phyloP scores from a whole-genome alignment of 2,113 vertebrate species.

The Loxodonta africana region DNA sequence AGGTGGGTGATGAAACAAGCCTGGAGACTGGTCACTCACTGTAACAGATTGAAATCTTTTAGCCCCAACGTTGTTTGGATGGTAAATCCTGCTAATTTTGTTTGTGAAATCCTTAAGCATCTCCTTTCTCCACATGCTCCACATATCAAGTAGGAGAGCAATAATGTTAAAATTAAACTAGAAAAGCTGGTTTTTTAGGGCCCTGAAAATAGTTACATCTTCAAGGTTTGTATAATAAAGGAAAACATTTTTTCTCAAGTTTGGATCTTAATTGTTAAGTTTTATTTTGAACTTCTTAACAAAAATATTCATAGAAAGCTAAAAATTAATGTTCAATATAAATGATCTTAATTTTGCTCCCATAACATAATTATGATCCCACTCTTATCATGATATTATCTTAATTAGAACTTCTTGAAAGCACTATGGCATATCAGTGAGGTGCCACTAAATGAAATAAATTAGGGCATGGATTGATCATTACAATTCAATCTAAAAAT shows the following conservation, averaged over 20 bases:
- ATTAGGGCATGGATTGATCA: neutral
- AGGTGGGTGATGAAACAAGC: too few relatives aligned
- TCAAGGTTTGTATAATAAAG: neutral
- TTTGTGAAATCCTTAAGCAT: neutral
- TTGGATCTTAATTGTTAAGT: neutral
- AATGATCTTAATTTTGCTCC: neutral
- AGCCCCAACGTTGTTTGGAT: neutral
- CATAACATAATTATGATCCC: neutral
- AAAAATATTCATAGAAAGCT: neutral
- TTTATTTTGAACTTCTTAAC: neutral
- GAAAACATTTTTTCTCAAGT: neutral
- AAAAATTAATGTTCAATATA: neutral
- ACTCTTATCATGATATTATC: neutral
- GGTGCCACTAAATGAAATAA: constrained; percentile 41
- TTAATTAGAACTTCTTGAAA: constrained; percentile 60
- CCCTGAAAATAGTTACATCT: neutral
- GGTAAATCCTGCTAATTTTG: neutral
- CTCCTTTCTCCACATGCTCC: neutral
- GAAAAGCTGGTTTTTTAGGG: neutral
- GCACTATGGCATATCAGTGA: neutral
- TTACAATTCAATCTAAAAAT: constrained; percentile 20
- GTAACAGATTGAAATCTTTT: neutral
- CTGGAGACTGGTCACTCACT: neutral
- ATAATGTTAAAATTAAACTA: constrained; percentile 38
- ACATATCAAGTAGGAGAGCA: neutral